Evolutionary conservation across 2,113 vertebrate species (phyloP), one percentile per base, ranked within the genome.

Genomic region (Romanogobio albipinnatus): DNA sequence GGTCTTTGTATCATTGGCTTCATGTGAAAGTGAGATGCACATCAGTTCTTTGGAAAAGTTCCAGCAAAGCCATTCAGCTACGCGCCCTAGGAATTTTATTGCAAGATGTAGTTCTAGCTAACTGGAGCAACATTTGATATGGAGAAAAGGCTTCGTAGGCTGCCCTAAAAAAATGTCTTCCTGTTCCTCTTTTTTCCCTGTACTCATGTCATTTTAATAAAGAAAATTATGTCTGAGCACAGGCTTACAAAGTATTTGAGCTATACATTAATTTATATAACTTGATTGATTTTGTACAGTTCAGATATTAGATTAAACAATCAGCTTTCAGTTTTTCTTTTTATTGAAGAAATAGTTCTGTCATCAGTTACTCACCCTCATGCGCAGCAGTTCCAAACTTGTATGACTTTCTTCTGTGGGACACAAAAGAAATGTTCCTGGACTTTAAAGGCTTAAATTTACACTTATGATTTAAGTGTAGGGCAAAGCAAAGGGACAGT

Each of bases 41-140:
- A 71, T 85, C 58, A 26, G 53, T 49, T 76, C 80, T 82, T 76
- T 87, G 85, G 83, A 87, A 84, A 71, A 77, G 81, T 85, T 88
- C 62, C 71, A 86, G 58, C 24, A 43, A 89, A 76, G 82, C 82
- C 53, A 51, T 85, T 88, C 53, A 33, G 74, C 43, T 86, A 82
- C 75, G 22, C 33, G 70, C 80, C 84, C 86, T 80, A 85, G 85
- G 85, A 91, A 86, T 82, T 85, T 83, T 56, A 88, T 78, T 82
- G 76, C 75, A 84, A 47, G 29, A 82, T 82, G 82, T 45, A 80
- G 75, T 84, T 83, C 85, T 73, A 86, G 76, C 66, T 84, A 80
- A 81, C 29, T 82, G 80, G 83, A 78, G 53, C 71, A 82, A 83
- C 61, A 71, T 86, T 81, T 79, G 61, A 88, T 88, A 71, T 76